phyloP scores from a whole-genome alignment of 2,888 invertebrate genomes.

The Philereme vetulata region DNA sequence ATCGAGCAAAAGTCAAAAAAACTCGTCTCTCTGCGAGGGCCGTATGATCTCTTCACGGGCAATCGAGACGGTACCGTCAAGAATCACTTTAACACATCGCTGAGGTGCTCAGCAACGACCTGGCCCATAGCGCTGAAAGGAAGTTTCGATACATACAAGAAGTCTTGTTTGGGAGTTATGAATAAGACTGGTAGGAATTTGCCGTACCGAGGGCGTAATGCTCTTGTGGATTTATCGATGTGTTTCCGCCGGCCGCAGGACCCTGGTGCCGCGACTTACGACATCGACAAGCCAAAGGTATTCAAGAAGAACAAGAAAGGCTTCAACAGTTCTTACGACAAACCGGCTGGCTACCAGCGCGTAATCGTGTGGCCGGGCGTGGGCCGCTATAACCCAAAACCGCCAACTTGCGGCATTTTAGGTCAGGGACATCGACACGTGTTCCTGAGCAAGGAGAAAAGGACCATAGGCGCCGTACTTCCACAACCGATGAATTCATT shows the following conservation, averaged over 20 bases:
- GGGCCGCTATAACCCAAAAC: conserved; percentile 59
- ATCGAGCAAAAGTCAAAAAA: conserved; percentile 68
- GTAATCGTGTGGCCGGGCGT: conserved; percentile 72
- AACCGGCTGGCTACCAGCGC: conserved; percentile 62
- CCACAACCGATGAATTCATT: conserved; percentile 68
- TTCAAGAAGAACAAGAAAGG: conserved; percentile 56
- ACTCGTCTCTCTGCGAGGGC: conserved; percentile 65
- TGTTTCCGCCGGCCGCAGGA: conserved; percentile 72
- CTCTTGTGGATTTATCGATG: conserved; percentile 76
- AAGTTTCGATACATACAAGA: conserved; percentile 60
- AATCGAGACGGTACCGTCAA: conserved; percentile 78
- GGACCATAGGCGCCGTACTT: conserved; percentile 66
- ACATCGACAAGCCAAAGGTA: conserved; percentile 46
- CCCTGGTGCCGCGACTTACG: conserved; percentile 81
- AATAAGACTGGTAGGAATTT: conserved; percentile 64
- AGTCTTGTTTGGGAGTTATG: conserved; percentile 62
- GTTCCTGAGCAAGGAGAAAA: conserved; percentile 60
- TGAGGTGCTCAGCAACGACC: conserved; percentile 55
- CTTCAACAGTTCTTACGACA: conserved; percentile 71
- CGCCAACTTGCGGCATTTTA: conserved; percentile 46
- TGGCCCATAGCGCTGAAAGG: conserved; percentile 69
- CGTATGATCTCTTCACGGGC: conserved; percentile 78
- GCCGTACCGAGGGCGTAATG: conserved; percentile 70
- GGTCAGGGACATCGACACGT: conserved; percentile 69
- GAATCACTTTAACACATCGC: conserved; percentile 74